A percentile compares a stretch with the other conserved stretches of the same genome.
Conservation (phyloP, 2,888 invertebrate genomes). For the Brenthis hecate region DNA sequence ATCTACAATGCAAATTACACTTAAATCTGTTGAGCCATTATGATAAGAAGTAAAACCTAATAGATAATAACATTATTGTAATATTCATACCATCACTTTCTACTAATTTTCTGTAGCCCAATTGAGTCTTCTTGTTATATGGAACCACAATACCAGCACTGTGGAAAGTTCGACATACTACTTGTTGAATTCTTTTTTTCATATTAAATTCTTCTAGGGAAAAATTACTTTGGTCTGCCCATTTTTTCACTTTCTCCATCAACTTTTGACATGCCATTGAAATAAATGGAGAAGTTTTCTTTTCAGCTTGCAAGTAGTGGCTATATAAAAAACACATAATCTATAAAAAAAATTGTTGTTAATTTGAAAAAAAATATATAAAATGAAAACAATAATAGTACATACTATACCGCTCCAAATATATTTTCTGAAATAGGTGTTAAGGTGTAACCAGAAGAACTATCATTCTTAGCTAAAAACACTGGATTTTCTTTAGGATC, state of each 20-base stretch:
- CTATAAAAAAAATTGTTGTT: neutral
- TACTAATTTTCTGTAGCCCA: constrained; percentile 91
- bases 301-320: constrained; percentile 76
- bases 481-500: constrained; percentile 87
- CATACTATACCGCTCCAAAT: constrained; percentile 90
- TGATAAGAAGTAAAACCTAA: no score
- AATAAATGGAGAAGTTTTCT: constrained; percentile 84
- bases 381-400: constrained; percentile 34
- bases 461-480: constrained; percentile 90
- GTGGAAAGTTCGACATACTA: constrained; percentile 89
- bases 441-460: constrained; percentile 86
- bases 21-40: no score
- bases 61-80: neutral
- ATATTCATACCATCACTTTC: constrained; percentile 83
- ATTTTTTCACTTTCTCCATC: constrained; percentile 83
- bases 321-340: constrained; percentile 57
- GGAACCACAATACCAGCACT: constrained; percentile 93
- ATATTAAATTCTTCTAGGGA: constrained; percentile 79
- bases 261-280: constrained; percentile 82
- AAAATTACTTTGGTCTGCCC: constrained; percentile 83
- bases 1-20: no score
- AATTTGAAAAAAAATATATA: neutral
- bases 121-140: constrained; percentile 88
- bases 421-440: constrained; percentile 89
- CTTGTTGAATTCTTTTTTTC: constrained; percentile 84